Conservation (phyloP, 1,140 invertebrate genomes). For the Prorops nasuta region DNA sequence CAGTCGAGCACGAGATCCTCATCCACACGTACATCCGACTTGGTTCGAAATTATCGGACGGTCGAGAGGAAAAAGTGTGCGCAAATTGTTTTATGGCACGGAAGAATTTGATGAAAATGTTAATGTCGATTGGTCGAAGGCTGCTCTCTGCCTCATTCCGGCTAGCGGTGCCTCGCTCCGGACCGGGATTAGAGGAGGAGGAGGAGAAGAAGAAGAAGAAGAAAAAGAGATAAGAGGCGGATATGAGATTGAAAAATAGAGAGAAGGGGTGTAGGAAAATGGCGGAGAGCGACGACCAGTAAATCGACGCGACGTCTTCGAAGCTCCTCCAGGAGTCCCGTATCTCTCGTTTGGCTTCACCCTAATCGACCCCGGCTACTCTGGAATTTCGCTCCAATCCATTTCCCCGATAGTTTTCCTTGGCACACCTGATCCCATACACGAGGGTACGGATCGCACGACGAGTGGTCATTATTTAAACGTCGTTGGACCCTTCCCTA, state of each 20-base stretch:
- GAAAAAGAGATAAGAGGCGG: neutral
- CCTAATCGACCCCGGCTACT: slow-evolving; percentile 30
- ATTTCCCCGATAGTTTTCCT: slow-evolving; percentile 32
- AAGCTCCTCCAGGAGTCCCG: slow-evolving; percentile 23
- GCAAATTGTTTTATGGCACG: slow-evolving; percentile 37
- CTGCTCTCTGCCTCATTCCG: too few species aligned
- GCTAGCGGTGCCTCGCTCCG: too few species aligned
- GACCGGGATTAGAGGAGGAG: neutral
- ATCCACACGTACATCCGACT: neutral
- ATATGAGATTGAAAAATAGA: neutral
- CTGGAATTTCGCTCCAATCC: slow-evolving; percentile 31
- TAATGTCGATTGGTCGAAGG: too few species aligned
- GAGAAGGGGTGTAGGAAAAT: slow-evolving; percentile 15
- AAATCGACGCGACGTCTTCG: slow-evolving; percentile 26
- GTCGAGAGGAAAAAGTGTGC: slow-evolving; percentile 4
- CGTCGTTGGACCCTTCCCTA: slow-evolving; percentile 24
- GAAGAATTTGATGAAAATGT: slow-evolving; percentile 45
- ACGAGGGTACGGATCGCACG: slow-evolving; percentile 8
- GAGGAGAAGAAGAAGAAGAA: neutral
- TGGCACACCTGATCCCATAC: slow-evolving; percentile 31
- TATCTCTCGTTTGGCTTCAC: slow-evolving; percentile 29
- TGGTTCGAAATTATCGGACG: neutral
- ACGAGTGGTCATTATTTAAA: slow-evolving; percentile 29
- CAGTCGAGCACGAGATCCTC: too few species aligned
- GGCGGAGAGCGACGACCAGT: slow-evolving; percentile 11